These are phyloP conservation scores for Rhaphigaster nebulosa DNA, from an alignment of 2,888 invertebrate genomes.

Conservation along the genomic window DNA sequence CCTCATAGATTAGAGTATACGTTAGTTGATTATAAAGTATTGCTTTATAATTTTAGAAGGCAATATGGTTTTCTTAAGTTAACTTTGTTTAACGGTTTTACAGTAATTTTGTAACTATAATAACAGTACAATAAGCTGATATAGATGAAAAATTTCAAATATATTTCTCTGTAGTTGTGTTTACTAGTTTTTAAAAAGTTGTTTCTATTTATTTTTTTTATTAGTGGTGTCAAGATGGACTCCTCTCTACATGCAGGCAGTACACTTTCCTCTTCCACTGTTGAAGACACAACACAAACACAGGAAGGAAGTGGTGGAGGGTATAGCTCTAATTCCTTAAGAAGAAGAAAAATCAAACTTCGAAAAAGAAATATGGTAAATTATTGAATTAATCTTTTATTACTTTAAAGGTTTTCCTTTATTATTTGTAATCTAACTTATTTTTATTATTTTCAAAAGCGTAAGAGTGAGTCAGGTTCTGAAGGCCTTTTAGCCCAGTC, in stretches of 20 bases:
- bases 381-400: slow-evolving; percentile 21
- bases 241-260: slow-evolving; percentile 66
- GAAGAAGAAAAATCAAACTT: slow-evolving; percentile 70
- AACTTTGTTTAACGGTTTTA: no score
- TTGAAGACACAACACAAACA: slow-evolving; percentile 68
- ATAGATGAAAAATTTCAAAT: no score
- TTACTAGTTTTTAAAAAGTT: no score
- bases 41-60: no score
- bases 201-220: no score
- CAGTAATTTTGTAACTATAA: no score
- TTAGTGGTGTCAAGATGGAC: slow-evolving; percentile 64
- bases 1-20: no score
- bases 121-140: no score
- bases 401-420: neutral
- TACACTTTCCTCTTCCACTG: slow-evolving; percentile 72
- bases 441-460: slow-evolving; percentile 67
- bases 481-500: slow-evolving; percentile 69
- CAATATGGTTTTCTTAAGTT: no score
- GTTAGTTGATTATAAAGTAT: no score
- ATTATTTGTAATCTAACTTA: neutral
- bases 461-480: slow-evolving; percentile 74
- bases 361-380: slow-evolving; percentile 70
- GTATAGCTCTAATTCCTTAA: slow-evolving; percentile 69
- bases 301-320: slow-evolving; percentile 68
- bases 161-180: no score